A percentile compares a stretch with the other conserved stretches of the same genome.
Evolutionary conservation across 2,888 invertebrate species (phyloP).

Genomic region (Eutolmus rufibarbis): DNA sequence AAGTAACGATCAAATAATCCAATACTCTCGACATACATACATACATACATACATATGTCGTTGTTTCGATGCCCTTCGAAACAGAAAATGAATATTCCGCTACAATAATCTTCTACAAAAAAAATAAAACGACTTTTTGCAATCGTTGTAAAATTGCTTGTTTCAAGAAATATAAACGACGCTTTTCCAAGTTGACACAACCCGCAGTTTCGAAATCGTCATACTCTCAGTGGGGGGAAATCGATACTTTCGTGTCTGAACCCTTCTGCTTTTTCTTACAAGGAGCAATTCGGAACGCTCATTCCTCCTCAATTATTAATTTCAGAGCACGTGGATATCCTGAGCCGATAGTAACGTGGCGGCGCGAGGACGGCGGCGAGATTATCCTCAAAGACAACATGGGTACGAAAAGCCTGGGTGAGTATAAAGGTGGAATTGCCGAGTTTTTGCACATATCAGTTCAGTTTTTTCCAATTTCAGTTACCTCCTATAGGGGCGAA

Average conservation of each 20-base stretch:
- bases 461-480: slow-evolving; percentile 62
- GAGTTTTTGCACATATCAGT: background rate
- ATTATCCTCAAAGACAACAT: slow-evolving; percentile 77
- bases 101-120: background rate
- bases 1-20: background rate
- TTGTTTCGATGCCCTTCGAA: background rate
- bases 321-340: slow-evolving; percentile 79
- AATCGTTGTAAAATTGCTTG: background rate
- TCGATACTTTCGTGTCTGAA: background rate
- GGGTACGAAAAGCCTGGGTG: slow-evolving; percentile 72
- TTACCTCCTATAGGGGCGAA: slow-evolving; percentile 76
- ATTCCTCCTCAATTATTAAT: slow-evolving; percentile 28
- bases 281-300: background rate
- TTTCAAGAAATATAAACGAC: background rate
- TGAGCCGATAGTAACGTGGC: slow-evolving; percentile 81
- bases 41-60: background rate
- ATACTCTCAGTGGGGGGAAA: background rate
- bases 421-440: slow-evolving; percentile 30
- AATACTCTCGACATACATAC: background rate
- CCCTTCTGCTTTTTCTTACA: background rate
- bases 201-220: background rate
- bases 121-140: background rate
- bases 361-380: slow-evolving; percentile 81
- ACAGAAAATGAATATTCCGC: background rate
- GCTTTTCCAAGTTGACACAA: background rate